These are phyloP conservation scores for Drosophila melanosoma DNA, from an alignment of 2,888 invertebrate genomes.

Conservation along the genomic window DNA sequence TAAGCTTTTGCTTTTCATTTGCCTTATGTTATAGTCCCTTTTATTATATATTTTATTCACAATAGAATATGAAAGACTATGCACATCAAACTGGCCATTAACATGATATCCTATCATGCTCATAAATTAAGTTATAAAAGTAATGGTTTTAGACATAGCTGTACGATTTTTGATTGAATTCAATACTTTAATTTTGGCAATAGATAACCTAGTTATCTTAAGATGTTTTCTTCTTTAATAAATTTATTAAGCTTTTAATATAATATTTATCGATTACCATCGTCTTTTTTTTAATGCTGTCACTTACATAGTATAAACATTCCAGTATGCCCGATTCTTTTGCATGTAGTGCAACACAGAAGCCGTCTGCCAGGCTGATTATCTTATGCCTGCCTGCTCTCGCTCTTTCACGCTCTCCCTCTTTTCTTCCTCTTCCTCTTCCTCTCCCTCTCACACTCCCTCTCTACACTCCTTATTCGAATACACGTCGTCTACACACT, in stretches of 20 bases:
- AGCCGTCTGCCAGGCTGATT: slow-evolving; percentile 65
- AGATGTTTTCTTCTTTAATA: background rate
- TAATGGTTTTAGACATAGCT: background rate
- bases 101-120: background rate
- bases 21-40: background rate
- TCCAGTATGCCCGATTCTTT: slow-evolving; percentile 24
- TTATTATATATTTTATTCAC: slow-evolving; percentile 2
- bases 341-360: slow-evolving; percentile 50
- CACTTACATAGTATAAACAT: no score
- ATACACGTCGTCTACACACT: background rate
- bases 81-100: background rate
- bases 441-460: slow-evolving; percentile 10
- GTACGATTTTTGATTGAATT: background rate
- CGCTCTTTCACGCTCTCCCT: slow-evolving; percentile 5
- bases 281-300: no score
- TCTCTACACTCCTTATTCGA: no score
- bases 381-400: slow-evolving; percentile 33
- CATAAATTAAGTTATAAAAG: background rate
- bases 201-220: background rate
- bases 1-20: slow-evolving; percentile 26
- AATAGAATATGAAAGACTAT: slow-evolving; percentile 4
- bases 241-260: background rate
- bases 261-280: background rate
- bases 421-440: slow-evolving; percentile 13
- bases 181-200: background rate